These are phyloP conservation scores for Bacillus rossius DNA, from an alignment of 1,140 invertebrate genomes.

Conservation along the genomic window DNA sequence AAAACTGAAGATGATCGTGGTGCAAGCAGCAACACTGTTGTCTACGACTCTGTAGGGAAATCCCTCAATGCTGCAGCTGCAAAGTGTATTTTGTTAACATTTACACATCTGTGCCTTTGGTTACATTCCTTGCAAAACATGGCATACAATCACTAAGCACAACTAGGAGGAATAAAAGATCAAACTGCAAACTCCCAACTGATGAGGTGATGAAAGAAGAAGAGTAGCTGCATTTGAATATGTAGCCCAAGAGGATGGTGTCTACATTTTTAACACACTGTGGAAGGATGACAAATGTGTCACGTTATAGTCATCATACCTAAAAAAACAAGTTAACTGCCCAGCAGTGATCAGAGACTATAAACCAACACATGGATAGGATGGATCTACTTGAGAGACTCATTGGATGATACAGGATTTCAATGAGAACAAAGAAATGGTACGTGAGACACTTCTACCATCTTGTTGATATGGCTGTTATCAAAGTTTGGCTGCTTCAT, in stretches of 20 bases:
- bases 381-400: slow-evolving; percentile 32
- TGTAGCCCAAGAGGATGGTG: background rate
- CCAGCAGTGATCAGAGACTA: background rate
- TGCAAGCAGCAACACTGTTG: slow-evolving; percentile 25
- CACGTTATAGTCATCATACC: background rate
- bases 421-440: slow-evolving; percentile 20
- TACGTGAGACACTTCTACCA: slow-evolving; percentile 30
- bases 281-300: background rate
- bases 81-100: slow-evolving; percentile 21
- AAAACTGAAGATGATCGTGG: slow-evolving; percentile 24
- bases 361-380: slow-evolving; percentile 31
- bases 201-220: slow-evolving; percentile 5
- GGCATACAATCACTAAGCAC: slow-evolving; percentile 11
- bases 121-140: background rate
- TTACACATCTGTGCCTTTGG: background rate
- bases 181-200: slow-evolving; percentile 4
- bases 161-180: slow-evolving; percentile 1
- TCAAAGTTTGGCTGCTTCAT: slow-evolving; percentile 21
- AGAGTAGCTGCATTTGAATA: background rate
- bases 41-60: slow-evolving; percentile 10
- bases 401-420: slow-evolving; percentile 32
- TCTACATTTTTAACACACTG: background rate
- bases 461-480: slow-evolving; percentile 24
- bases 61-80: slow-evolving; percentile 10
- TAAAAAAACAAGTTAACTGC: background rate